Percentiles rank a stretch among this genome's conserved stretches.
Evolutionary conservation across 2,888 invertebrate genomes (phyloP).

Genomic region (Drosophila longiperda): DNA sequence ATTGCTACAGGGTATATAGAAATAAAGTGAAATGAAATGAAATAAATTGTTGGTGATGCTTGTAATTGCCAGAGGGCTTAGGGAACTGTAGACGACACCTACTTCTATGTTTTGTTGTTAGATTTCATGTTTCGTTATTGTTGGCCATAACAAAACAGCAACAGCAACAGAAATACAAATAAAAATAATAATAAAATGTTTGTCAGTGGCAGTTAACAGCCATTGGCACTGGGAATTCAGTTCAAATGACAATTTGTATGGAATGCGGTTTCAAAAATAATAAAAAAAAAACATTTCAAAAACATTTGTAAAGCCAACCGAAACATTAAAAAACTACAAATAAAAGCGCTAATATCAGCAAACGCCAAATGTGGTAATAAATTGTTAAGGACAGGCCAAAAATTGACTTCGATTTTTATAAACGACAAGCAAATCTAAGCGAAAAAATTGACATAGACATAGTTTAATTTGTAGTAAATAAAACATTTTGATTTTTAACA

Average conservation of each 20-base stretch:
- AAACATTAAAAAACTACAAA: not conserved
- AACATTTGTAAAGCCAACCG: constrained; percentile 4
- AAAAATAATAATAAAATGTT: constrained; percentile 29
- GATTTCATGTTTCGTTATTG: constrained; percentile 39
- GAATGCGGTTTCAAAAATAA: constrained; percentile 15
- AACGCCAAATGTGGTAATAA: not conserved
- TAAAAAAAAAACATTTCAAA: not conserved
- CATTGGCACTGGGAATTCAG: constrained; percentile 20
- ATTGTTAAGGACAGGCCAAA: not conserved
- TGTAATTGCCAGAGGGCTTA: constrained; percentile 49
- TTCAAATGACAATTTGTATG: constrained; percentile 23
- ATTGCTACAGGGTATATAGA: not conserved
- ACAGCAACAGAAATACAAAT: constrained; percentile 6
- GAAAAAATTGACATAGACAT: no score
- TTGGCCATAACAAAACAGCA: constrained; percentile 14
- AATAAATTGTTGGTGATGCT: constrained; percentile 37
- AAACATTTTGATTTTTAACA: not conserved
- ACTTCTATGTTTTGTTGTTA: constrained; percentile 25
- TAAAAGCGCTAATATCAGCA: not conserved
- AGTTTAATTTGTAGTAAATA: no score
- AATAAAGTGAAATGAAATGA: constrained; percentile 32
- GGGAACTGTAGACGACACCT: constrained; percentile 52
- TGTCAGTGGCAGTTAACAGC: constrained; percentile 43
- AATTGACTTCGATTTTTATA: not conserved
- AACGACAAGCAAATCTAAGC: not conserved